phyloP scores from a whole-genome alignment of 2,797 vertebrate genomes.

The Zenarchopterus dispar region DNA sequence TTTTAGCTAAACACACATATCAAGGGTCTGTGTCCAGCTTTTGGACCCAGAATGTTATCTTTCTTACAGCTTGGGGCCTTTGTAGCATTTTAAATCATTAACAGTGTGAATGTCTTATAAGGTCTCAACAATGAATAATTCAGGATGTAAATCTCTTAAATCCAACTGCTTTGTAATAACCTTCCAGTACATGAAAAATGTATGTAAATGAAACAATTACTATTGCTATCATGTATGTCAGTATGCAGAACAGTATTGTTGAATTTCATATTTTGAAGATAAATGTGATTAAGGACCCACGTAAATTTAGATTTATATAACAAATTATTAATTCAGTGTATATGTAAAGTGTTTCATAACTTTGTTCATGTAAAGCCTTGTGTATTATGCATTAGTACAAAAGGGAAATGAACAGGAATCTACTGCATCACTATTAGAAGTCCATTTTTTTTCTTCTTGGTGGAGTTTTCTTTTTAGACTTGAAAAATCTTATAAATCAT shows the following conservation, averaged over 20 bases:
- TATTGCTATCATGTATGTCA: constrained; percentile 25
- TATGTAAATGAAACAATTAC: constrained; percentile 34
- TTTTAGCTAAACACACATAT: too few relatives aligned
- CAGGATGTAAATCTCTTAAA: constrained; percentile 37
- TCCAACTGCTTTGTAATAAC: constrained; percentile 33
- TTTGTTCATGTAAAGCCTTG: background rate
- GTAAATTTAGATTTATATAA: constrained; percentile 15
- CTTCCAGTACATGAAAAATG: constrained; percentile 39
- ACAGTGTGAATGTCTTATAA: constrained; percentile 21
- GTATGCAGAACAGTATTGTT: constrained; percentile 9
- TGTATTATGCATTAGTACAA: background rate
- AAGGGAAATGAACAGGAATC: background rate
- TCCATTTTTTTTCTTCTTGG: background rate
- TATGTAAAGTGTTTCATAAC: background rate
- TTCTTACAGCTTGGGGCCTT: constrained; percentile 9
- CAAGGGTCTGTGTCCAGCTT: background rate
- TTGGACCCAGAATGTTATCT: background rate
- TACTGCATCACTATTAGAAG: background rate
- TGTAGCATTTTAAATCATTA: constrained; percentile 21
- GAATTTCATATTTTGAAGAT: constrained; percentile 9
- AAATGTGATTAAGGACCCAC: background rate
- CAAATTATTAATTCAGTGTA: constrained; percentile 10
- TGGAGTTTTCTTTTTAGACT: background rate
- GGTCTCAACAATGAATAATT: constrained; percentile 45
- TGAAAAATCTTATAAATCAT: constrained; percentile 5